Conservation (phyloP, 53 echinoderm and acorn worm genomes). For the Paracentrotus lividus region DNA sequence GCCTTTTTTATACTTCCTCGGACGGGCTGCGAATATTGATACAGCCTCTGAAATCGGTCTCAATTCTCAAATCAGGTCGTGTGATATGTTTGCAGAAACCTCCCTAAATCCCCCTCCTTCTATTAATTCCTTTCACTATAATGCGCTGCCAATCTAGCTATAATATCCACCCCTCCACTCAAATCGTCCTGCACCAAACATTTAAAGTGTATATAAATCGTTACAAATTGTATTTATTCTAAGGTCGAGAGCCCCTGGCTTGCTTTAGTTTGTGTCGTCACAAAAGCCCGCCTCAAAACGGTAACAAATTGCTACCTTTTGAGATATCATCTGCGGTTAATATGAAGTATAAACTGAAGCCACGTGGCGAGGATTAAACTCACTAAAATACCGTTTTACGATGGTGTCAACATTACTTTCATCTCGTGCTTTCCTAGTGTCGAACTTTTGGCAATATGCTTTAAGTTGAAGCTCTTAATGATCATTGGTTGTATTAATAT, state of each 20-base stretch:
- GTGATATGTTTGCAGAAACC: slow-evolving; percentile 47
- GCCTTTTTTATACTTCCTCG: not conserved
- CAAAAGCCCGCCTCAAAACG: not conserved
- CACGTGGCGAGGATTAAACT: not conserved
- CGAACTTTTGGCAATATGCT: too few species aligned
- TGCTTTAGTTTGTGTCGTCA: not conserved
- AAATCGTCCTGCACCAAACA: not conserved
- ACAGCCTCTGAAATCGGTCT: not conserved
- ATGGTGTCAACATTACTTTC: not conserved
- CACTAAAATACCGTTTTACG: not conserved
- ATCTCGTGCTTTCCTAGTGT: not conserved
- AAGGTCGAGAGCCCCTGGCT: not conserved
- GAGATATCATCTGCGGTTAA: not conserved
- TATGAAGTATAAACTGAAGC: not conserved
- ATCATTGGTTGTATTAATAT: too few species aligned
- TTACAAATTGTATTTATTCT: not conserved
- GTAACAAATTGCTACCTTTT: not conserved
- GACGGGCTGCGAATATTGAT: slow-evolving; percentile 57
- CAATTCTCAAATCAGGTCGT: not conserved
- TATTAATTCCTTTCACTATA: not conserved
- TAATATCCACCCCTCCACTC: not conserved
- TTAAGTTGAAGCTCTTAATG: too few species aligned
- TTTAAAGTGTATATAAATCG: not conserved
- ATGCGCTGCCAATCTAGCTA: slow-evolving; percentile 28
- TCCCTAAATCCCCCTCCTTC: slow-evolving; percentile 6